phyloP scores from a whole-genome alignment of 2,888 invertebrate species.

The Drosophila eohydei region DNA sequence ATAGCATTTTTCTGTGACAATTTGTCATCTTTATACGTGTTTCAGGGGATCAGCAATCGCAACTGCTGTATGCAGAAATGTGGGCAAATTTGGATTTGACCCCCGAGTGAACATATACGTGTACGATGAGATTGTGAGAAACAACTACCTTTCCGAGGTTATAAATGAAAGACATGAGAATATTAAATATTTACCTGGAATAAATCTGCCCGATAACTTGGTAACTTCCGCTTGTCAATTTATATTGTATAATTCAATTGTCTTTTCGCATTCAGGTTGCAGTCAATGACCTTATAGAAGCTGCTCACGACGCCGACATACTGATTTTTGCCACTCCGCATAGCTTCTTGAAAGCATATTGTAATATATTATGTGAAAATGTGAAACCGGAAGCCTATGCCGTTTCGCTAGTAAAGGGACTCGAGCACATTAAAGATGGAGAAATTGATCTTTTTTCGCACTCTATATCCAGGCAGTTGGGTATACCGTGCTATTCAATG shows the following conservation, averaged over 20 bases:
- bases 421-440: conserved; percentile 92
- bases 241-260: neutral
- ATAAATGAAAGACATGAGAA: conserved; percentile 73
- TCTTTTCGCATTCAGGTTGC: conserved; percentile 89
- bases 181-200: conserved; percentile 72
- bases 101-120: conserved; percentile 71
- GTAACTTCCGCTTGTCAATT: conserved; percentile 36
- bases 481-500: conserved; percentile 95
- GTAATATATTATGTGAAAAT: conserved; percentile 92
- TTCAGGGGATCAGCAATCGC: conserved; percentile 70
- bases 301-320: conserved; percentile 95
- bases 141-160: conserved; percentile 50
- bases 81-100: conserved; percentile 36
- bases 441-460: conserved; percentile 97
- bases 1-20: neutral
- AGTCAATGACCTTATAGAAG: conserved; percentile 94
- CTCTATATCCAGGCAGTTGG: conserved; percentile 92
- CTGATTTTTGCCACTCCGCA: conserved; percentile 98
- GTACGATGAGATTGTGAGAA: conserved; percentile 64
- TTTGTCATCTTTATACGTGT: neutral
- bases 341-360: conserved; percentile 94
- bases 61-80: conserved; percentile 66
- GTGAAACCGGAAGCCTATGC: conserved; percentile 95
- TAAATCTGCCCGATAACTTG: conserved; percentile 67
- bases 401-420: conserved; percentile 97